Conservation (phyloP, 2,797 vertebrate genomes). For the Novumbra hubbsi region DNA sequence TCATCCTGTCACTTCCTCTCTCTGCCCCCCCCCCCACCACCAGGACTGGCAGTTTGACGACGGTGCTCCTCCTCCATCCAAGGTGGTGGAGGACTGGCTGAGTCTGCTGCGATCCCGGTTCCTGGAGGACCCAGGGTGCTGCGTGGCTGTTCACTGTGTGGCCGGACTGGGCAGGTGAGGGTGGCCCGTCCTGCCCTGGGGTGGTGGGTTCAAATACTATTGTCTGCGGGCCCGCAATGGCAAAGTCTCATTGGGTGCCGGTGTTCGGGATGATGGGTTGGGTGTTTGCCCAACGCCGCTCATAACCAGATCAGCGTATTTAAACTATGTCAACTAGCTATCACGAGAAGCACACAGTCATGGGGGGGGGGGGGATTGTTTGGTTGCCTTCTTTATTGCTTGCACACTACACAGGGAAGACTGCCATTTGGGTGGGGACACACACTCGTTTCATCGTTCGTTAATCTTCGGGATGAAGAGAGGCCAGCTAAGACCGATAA, state of each 20-base stretch:
- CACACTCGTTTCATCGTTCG: background rate
- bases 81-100: conserved; percentile 89
- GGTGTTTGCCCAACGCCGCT: background rate
- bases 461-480: background rate
- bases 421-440: background rate
- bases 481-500: background rate
- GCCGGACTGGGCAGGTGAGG: conserved; percentile 86
- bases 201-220: background rate
- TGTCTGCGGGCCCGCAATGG: no score
- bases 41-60: conserved; percentile 91
- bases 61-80: conserved; percentile 84
- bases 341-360: background rate
- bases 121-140: conserved; percentile 87
- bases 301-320: background rate
- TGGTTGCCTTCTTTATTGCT: background rate
- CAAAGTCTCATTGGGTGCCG: no score
- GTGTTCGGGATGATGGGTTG: no score
- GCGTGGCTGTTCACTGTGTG: conserved; percentile 88
- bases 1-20: background rate
- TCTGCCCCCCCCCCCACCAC: background rate
- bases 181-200: background rate
- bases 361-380: no score
- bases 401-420: background rate
- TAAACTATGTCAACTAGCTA: background rate
- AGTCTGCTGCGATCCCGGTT: conserved; percentile 84